These are phyloP conservation scores for Pachypanchax playfairii DNA, from an alignment of 2,113 vertebrate genomes.

Conservation along the genomic window DNA sequence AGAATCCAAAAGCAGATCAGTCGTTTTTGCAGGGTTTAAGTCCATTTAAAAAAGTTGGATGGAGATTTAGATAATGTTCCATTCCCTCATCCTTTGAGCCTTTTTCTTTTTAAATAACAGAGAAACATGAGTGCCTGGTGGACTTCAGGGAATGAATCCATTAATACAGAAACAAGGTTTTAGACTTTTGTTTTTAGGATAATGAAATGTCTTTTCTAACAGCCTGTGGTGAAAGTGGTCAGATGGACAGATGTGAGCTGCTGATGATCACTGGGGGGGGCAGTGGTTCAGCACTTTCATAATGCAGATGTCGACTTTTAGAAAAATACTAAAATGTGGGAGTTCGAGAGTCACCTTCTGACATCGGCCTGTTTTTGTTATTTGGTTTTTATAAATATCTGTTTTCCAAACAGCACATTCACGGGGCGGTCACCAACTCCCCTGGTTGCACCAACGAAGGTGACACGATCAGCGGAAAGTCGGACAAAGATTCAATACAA, in stretches of 20 bases:
- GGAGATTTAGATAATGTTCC: slow-evolving; percentile 20
- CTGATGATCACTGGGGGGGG: too few relatives aligned
- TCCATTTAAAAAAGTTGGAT: slow-evolving; percentile 7
- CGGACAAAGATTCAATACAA: background rate
- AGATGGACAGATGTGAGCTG: too few relatives aligned
- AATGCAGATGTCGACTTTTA: too few relatives aligned
- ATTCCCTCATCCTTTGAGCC: slow-evolving; percentile 12
- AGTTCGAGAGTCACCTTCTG: too few relatives aligned
- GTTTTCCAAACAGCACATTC: too few relatives aligned
- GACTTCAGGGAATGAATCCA: background rate
- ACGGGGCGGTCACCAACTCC: too few relatives aligned
- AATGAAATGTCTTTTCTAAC: slow-evolving; percentile 27
- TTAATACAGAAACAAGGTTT: slow-evolving; percentile 27
- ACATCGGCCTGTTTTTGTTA: too few relatives aligned
- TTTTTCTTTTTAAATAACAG: slow-evolving; percentile 17
- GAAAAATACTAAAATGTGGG: too few relatives aligned
- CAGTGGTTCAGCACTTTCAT: too few relatives aligned
- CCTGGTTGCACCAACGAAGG: too few relatives aligned
- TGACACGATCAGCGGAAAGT: too few relatives aligned
- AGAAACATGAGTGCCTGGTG: slow-evolving; percentile 3
- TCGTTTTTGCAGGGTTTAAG: slow-evolving; percentile 23
- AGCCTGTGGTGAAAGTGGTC: background rate
- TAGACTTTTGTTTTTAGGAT: slow-evolving; percentile 44
- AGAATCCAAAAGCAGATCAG: slow-evolving; percentile 39
- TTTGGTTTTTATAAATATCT: too few relatives aligned